Conservation (phyloP, 2,888 invertebrate genomes). For the Clepsis dumicolana region DNA sequence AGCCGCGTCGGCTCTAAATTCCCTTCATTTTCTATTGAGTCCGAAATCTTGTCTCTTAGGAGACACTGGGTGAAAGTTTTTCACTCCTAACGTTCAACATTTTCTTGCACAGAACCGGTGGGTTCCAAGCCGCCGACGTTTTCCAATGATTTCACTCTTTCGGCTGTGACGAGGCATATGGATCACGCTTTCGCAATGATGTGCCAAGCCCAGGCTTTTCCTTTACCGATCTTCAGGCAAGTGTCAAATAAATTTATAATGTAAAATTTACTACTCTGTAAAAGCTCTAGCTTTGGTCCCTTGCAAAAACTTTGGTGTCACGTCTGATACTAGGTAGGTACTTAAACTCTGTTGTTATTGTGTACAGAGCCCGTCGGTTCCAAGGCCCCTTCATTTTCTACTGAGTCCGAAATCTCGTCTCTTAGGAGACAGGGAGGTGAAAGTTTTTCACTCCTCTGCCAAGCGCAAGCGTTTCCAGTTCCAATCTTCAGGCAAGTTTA, state of each 20-base stretch:
- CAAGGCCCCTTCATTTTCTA: slow-evolving; percentile 89
- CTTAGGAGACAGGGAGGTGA: slow-evolving; percentile 85
- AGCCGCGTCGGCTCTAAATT: slow-evolving; percentile 89
- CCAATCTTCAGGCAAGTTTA: slow-evolving; percentile 89
- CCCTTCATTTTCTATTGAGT: slow-evolving; percentile 89
- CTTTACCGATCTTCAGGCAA: slow-evolving; percentile 90
- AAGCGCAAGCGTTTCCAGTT: slow-evolving; percentile 91
- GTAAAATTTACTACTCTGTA: no score
- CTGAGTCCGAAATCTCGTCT: slow-evolving; percentile 88
- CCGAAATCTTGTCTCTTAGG: slow-evolving; percentile 87
- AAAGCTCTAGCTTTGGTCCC: background rate
- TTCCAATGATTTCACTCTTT: slow-evolving; percentile 86
- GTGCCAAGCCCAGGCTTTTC: slow-evolving; percentile 90
- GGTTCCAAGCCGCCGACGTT: slow-evolving; percentile 87
- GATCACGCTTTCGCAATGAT: slow-evolving; percentile 87
- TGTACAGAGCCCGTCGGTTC: slow-evolving; percentile 89
- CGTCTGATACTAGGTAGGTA: slow-evolving; percentile 19
- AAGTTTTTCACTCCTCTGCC: slow-evolving; percentile 88
- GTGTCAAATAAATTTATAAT: slow-evolving; percentile 53
- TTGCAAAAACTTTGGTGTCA: background rate
- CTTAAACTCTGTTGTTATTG: slow-evolving; percentile 49
- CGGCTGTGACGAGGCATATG: slow-evolving; percentile 85
- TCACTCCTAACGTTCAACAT: slow-evolving; percentile 73
- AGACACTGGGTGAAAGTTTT: slow-evolving; percentile 85
- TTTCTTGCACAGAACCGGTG: slow-evolving; percentile 85